These are phyloP conservation scores for Hemistola chrysoprasaria DNA, from an alignment of 2,888 invertebrate species.

Conservation along the genomic window DNA sequence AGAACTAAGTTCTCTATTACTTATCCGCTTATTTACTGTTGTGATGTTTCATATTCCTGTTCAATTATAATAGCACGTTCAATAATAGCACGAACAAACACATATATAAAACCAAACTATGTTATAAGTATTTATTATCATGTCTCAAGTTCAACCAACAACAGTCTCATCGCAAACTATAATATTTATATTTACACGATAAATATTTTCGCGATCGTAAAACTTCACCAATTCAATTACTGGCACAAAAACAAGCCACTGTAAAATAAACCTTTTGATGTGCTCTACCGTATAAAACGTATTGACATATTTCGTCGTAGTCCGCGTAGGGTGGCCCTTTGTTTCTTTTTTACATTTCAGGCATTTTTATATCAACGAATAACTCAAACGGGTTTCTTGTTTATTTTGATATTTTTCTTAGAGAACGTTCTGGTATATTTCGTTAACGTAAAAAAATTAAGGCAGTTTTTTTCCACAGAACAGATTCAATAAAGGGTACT, in stretches of 20 bases:
- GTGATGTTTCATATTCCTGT: too few relatives aligned
- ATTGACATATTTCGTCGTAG: slow-evolving; percentile 49
- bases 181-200: slow-evolving; percentile 49
- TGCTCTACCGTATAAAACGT: slow-evolving; percentile 45
- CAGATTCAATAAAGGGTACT: too few relatives aligned
- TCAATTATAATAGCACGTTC: too few relatives aligned
- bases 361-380: neutral
- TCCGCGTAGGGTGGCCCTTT: slow-evolving; percentile 18
- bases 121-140: too few relatives aligned
- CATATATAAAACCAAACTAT: too few relatives aligned
- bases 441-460: too few relatives aligned
- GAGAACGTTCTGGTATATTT: neutral
- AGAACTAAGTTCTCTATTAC: too few relatives aligned
- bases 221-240: slow-evolving; percentile 66
- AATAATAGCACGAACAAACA: too few relatives aligned
- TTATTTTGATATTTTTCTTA: neutral
- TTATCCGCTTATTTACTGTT: too few relatives aligned
- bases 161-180: slow-evolving; percentile 5
- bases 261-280: slow-evolving; percentile 64
- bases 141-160: slow-evolving; percentile 9
- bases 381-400: too few relatives aligned
- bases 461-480: too few relatives aligned
- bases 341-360: neutral
- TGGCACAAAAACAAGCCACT: slow-evolving; percentile 53
- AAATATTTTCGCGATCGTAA: slow-evolving; percentile 58